Evolutionary conservation across 2,888 invertebrate genomes (phyloP), one percentile per base, ranked within the genome.

Genomic region (Drosophila vallismaia): DNA sequence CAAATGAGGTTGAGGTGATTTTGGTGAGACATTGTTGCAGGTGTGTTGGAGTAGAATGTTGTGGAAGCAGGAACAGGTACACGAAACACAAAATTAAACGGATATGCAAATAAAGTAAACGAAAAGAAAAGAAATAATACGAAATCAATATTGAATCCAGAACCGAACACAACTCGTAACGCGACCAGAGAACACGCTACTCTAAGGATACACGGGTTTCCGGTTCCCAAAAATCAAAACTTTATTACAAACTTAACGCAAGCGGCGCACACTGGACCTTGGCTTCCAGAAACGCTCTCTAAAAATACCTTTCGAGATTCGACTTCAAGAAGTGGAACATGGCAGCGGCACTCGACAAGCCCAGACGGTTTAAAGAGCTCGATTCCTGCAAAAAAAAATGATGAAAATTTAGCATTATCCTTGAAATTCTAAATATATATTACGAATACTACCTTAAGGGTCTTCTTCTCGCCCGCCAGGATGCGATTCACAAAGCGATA

Each of bases 401-500:
- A 6, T 0, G 42, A 38, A 10, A 14, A 1, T 2, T 42, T 42
- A 40, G 36, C n/a, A n/a, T 12, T 36, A 40, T 3, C 48, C 36
- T 49, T 24, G 3, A 8, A 2, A 14, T 40, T 3, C 6, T 12
- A 8, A 19, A 19, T 1, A 19, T 19, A 19, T 19, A 1, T 19
- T 19, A 14, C 1, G 19, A 19, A 19, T 14, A 24, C 4, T 24
- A 96, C 97, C 94, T 98, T 98, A 1, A 98, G 92, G 59, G 94
- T 92, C 91, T 95, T 96, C 92, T 98, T 98, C 90, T 99, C 99
- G 69, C 95, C 94, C 0, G 95, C 94, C 57, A 99, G 93, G 29
- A 97, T 96, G 77, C 95, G 95, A 26, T 98, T 96, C 0, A 99
- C 97, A 90, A 98, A 98, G 88, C 99, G 94, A 92, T 99, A 99